Conservation (phyloP, 1,140 invertebrate genomes). For the Drosophila neocordata region DNA sequence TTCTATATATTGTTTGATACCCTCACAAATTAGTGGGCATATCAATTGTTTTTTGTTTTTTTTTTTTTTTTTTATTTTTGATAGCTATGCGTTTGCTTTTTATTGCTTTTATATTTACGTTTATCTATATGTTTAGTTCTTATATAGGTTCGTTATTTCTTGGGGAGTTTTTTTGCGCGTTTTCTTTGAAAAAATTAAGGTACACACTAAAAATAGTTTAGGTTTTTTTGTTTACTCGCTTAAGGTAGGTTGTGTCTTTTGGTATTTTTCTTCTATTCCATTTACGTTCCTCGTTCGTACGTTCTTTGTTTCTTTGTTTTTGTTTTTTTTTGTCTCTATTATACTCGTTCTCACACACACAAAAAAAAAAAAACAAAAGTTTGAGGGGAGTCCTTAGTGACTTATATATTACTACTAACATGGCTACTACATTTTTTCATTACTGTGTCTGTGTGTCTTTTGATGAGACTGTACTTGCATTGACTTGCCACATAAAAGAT, state of each 20-base stretch:
- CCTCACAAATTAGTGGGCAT: neutral
- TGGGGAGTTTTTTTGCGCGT: slow-evolving; percentile 34
- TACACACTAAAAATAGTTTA: slow-evolving; percentile 82
- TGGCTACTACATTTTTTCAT: slow-evolving; percentile 48
- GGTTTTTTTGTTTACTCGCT: slow-evolving; percentile 59
- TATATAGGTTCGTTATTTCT: slow-evolving; percentile 44
- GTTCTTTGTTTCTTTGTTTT: slow-evolving; percentile 6
- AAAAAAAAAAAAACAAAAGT: slow-evolving; percentile 51
- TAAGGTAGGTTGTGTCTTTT: slow-evolving; percentile 75
- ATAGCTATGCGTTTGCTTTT: slow-evolving; percentile 77
- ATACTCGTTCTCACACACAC: slow-evolving; percentile 8
- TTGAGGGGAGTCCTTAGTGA: slow-evolving; percentile 50
- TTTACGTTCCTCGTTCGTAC: slow-evolving; percentile 10
- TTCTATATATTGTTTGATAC: neutral
- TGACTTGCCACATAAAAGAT: slow-evolving; percentile 55
- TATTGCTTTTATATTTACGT: slow-evolving; percentile 80
- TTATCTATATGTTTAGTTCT: slow-evolving; percentile 36
- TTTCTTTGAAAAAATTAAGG: slow-evolving; percentile 74
- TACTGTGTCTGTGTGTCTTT: slow-evolving; percentile 27
- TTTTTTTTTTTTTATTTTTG: slow-evolving; percentile 40
- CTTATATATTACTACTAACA: slow-evolving; percentile 67
- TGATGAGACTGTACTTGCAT: slow-evolving; percentile 12
- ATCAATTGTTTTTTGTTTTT: neutral
- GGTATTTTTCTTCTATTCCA: slow-evolving; percentile 37
- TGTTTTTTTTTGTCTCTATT: slow-evolving; percentile 18